A percentile compares a stretch with the other conserved stretches of the same genome.
Conservation (phyloP, 2,113 vertebrate genomes). For the Rhipidura dahli region DNA sequence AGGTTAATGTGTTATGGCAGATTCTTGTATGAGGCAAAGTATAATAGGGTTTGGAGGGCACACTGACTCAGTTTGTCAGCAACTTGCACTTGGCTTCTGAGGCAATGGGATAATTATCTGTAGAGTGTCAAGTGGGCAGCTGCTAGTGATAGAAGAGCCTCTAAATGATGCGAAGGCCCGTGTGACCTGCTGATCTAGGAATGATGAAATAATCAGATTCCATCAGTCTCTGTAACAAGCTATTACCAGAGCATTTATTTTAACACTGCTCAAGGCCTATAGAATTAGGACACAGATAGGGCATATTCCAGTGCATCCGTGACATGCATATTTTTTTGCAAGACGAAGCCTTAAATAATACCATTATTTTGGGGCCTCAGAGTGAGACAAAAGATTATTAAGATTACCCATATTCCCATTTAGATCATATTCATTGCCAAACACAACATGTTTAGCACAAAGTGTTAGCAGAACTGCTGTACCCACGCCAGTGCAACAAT, state of each 20-base stretch:
- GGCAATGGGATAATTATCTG: neutral
- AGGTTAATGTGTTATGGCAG: neutral
- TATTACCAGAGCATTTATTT: neutral
- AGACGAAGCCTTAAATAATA: neutral
- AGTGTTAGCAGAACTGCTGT: neutral
- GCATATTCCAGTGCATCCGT: neutral
- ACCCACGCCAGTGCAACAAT: neutral
- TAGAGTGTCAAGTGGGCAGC: neutral
- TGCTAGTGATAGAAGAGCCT: neutral
- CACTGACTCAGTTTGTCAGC: neutral
- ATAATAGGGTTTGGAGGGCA: neutral
- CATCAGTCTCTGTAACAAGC: neutral
- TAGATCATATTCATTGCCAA: neutral
- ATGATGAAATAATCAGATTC: conserved; percentile 27
- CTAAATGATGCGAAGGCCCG: neutral
- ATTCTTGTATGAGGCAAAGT: neutral
- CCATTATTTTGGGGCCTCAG: neutral
- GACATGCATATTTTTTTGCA: neutral
- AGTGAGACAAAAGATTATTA: neutral
- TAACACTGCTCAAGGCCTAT: conserved; percentile 1
- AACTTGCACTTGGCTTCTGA: neutral
- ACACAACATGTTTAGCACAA: neutral
- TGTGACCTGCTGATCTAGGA: neutral
- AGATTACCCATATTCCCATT: neutral
- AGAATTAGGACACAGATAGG: neutral